Conservation (phyloP, 2,113 vertebrate species). For the Hucho hucho region DNA sequence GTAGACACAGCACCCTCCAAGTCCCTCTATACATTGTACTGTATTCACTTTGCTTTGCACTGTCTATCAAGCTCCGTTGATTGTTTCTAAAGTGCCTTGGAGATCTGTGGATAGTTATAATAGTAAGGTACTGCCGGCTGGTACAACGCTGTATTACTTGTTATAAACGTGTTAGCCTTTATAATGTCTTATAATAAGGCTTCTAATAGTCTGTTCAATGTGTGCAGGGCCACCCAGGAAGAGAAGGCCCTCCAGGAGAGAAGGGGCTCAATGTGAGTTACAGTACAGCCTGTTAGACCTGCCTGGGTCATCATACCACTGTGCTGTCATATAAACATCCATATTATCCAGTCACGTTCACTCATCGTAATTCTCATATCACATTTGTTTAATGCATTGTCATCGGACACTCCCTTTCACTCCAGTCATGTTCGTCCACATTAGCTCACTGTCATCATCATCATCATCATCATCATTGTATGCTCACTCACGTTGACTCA, state of each 20-base stretch:
- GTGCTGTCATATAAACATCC: constrained; percentile 3
- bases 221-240: constrained; percentile 88
- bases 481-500: background rate
- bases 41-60: background rate
- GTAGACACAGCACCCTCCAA: background rate
- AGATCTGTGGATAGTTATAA: background rate
- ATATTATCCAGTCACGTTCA: constrained; percentile 9
- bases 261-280: constrained; percentile 85
- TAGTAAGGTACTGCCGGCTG: too few relatives aligned
- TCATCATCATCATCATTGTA: background rate
- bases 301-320: background rate
- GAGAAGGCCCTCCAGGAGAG: constrained; percentile 87
- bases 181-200: background rate
- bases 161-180: background rate
- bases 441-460: background rate
- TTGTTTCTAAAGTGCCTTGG: background rate
- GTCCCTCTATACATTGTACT: background rate
- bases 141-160: too few relatives aligned
- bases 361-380: background rate
- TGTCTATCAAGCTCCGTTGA: too few relatives aligned
- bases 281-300: background rate
- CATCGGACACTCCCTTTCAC: constrained; percentile 31
- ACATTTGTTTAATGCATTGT: background rate
- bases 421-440: constrained; percentile 11
- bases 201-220: background rate